phyloP scores from a whole-genome alignment of 2,888 invertebrate genomes.

The Sthenelais limicola region DNA sequence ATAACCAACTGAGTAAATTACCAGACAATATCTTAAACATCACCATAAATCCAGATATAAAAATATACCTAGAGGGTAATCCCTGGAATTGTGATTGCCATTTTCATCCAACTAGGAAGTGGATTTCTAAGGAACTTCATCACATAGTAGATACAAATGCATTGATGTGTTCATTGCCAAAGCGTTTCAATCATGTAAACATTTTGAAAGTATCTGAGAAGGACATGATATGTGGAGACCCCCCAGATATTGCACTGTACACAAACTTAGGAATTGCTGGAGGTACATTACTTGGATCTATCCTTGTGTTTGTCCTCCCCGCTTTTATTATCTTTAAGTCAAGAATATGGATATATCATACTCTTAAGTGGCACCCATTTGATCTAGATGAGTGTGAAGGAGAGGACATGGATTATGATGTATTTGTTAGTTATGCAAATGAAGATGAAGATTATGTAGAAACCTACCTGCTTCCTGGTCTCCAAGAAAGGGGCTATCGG shows the following conservation, averaged over 20 bases:
- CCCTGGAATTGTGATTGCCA: slow-evolving; percentile 11
- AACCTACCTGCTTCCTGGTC: slow-evolving; percentile 22
- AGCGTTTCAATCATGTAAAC: too few species aligned
- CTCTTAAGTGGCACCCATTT: slow-evolving; percentile 44
- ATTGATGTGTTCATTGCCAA: too few species aligned
- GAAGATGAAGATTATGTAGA: slow-evolving; percentile 35
- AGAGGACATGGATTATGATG: slow-evolving; percentile 52
- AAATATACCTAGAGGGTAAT: neutral
- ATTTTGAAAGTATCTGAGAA: too few species aligned
- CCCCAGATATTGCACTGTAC: too few species aligned
- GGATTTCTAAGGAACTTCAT: too few species aligned
- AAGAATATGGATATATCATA: slow-evolving; percentile 41
- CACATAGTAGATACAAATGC: too few species aligned
- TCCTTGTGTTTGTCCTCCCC: too few species aligned
- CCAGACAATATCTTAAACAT: neutral
- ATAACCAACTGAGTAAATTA: neutral
- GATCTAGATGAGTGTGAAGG: slow-evolving; percentile 46
- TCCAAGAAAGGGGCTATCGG: slow-evolving; percentile 49
- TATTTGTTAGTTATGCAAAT: slow-evolving; percentile 54
- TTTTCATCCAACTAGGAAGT: neutral
- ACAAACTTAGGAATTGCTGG: too few species aligned
- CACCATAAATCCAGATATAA: neutral
- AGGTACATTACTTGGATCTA: too few species aligned
- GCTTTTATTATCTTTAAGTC: too few species aligned
- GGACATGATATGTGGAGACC: too few species aligned